These are phyloP conservation scores for Elephantulus edwardii DNA, from an alignment of 2,113 vertebrate species.

Conservation along the genomic window DNA sequence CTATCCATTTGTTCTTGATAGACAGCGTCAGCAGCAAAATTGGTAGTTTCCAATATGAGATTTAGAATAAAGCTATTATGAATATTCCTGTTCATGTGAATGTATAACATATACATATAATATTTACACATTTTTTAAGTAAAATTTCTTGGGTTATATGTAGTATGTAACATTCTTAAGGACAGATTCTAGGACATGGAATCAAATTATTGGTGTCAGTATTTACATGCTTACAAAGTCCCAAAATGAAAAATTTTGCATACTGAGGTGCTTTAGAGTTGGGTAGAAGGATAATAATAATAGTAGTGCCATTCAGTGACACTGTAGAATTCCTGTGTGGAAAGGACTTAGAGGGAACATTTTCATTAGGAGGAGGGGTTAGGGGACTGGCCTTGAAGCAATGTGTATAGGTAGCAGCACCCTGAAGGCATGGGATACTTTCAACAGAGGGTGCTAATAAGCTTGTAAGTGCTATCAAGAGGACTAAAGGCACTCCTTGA, in stretches of 20 bases:
- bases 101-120: not conserved
- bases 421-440: not conserved
- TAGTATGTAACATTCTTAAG: not conserved
- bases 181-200: not conserved
- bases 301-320: not conserved
- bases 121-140: not conserved
- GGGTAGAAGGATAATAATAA: not conserved
- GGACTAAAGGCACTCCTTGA: not conserved
- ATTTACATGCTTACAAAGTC: not conserved
- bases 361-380: not conserved
- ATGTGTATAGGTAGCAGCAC: not conserved
- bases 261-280: not conserved
- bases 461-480: not conserved
- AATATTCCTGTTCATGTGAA: not conserved
- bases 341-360: not conserved
- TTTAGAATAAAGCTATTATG: not conserved
- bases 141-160: not conserved
- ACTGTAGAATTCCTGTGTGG: not conserved
- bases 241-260: conserved; percentile 16
- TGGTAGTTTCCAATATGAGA: not conserved
- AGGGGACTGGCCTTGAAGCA: not conserved
- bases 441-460: not conserved
- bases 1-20: not conserved
- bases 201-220: not conserved
- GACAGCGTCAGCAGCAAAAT: not conserved